Evolutionary conservation across 1,140 invertebrate species (phyloP).

Genomic region (Latrodectus geometricus): DNA sequence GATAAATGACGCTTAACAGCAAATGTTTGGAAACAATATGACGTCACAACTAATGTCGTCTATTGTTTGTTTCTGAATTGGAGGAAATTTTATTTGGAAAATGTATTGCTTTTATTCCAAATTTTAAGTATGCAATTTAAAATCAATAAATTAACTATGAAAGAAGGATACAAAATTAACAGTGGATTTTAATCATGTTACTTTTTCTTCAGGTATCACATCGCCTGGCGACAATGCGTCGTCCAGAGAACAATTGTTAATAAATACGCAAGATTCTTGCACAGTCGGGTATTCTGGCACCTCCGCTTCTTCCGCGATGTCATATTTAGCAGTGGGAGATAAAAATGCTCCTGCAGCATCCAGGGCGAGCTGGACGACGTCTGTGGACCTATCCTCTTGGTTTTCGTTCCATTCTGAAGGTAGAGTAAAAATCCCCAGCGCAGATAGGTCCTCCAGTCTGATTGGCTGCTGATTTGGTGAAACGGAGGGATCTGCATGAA

Average conservation of each 20-base stretch:
- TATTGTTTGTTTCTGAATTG: too few relatives aligned
- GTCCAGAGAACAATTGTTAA: conserved; percentile 1
- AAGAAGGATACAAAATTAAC: too few relatives aligned
- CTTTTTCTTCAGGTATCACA: conserved; percentile 1
- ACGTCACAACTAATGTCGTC: too few relatives aligned
- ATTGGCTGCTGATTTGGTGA: neutral
- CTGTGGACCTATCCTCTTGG: conserved; percentile 12
- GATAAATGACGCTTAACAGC: too few relatives aligned
- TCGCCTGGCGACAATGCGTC: neutral
- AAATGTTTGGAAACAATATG: too few relatives aligned
- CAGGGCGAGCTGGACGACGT: conserved; percentile 34
- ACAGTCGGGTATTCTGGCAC: neutral
- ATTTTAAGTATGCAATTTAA: too few relatives aligned
- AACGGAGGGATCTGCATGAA: too few relatives aligned
- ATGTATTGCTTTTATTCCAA: too few relatives aligned
- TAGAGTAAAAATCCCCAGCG: conserved; percentile 23
- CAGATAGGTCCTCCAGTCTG: conserved; percentile 32
- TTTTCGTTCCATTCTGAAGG: conserved; percentile 24
- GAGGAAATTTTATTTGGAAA: too few relatives aligned
- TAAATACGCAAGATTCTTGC: neutral
- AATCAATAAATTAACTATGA: too few relatives aligned
- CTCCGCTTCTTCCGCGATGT: neutral
- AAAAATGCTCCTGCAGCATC: conserved; percentile 35
- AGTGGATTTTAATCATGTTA: neutral
- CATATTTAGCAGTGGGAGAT: neutral